Evolutionary conservation across 2,888 invertebrate genomes (phyloP).

Genomic region (Strigamia maritima): DNA sequence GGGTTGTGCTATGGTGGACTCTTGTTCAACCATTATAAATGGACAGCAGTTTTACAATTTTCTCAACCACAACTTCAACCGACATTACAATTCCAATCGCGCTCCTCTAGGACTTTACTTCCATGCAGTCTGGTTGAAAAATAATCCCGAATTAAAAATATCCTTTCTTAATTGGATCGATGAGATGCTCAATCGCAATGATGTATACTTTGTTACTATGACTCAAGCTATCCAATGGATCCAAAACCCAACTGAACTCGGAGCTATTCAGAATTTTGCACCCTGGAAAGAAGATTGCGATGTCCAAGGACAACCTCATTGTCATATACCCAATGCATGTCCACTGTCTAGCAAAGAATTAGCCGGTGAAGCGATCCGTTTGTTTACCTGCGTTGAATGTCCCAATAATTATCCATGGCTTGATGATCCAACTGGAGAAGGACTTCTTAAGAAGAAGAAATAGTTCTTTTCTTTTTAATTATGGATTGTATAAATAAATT

Average conservation of each 20-base stretch:
- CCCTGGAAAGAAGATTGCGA: slow-evolving; percentile 96
- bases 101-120: slow-evolving; percentile 86
- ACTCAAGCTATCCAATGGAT: slow-evolving; percentile 96
- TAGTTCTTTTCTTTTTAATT: too few relatives aligned
- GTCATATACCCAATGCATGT: slow-evolving; percentile 86
- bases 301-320: slow-evolving; percentile 88
- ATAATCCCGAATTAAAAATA: slow-evolving; percentile 86
- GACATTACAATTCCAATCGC: slow-evolving; percentile 85
- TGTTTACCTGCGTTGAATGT: slow-evolving; percentile 94
- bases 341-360: slow-evolving; percentile 78
- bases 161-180: slow-evolving; percentile 92
- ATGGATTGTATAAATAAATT: too few relatives aligned
- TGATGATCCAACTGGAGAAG: slow-evolving; percentile 89
- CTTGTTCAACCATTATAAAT: slow-evolving; percentile 85
- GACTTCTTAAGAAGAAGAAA: slow-evolving; percentile 50
- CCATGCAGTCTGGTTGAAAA: slow-evolving; percentile 90
- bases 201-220: slow-evolving; percentile 94
- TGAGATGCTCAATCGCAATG: slow-evolving; percentile 80
- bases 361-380: slow-evolving; percentile 84
- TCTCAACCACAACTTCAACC: slow-evolving; percentile 87
- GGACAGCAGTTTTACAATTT: slow-evolving; percentile 94
- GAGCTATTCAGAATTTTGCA: slow-evolving; percentile 81
- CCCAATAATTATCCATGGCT: slow-evolving; percentile 95
- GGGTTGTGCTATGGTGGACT: slow-evolving; percentile 89
- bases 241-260: slow-evolving; percentile 87